A percentile compares a stretch with the other conserved stretches of the same genome.
phyloP scores from a whole-genome alignment of 2,888 invertebrate genomes.

The Callimorpha dominula region DNA sequence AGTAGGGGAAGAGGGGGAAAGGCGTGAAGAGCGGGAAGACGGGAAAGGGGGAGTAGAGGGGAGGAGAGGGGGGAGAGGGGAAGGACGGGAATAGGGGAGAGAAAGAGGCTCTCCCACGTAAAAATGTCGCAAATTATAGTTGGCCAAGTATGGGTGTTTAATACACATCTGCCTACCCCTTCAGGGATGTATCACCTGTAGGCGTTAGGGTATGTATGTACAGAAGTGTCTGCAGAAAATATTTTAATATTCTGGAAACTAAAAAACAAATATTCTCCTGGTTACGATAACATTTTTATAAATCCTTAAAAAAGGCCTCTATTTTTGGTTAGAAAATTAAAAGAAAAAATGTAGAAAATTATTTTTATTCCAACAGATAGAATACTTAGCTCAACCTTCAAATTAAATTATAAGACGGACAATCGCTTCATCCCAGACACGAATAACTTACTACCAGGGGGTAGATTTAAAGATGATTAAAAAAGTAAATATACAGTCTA shows the following conservation, averaged over 20 bases:
- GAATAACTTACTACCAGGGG: constrained; percentile 33
- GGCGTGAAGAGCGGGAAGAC: too few species aligned
- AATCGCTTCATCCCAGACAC: constrained; percentile 28
- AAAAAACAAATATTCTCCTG: not conserved
- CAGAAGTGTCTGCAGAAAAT: not conserved
- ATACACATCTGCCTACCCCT: too few species aligned
- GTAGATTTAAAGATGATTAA: constrained; percentile 39
- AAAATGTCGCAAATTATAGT: too few species aligned
- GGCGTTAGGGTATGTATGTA: too few species aligned
- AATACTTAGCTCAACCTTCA: not conserved
- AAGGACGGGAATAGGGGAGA: too few species aligned
- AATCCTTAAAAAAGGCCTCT: not conserved
- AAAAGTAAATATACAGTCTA: constrained; percentile 41
- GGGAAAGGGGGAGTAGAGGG: too few species aligned
- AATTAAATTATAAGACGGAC: constrained; percentile 3
- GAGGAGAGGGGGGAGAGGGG: too few species aligned
- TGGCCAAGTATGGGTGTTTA: too few species aligned
- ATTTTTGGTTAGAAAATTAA: constrained; percentile 3
- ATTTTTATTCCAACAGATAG: constrained; percentile 4
- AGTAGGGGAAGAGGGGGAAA: too few species aligned
- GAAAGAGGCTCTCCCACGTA: too few species aligned
- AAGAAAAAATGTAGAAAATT: constrained; percentile 8
- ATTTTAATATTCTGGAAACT: not conserved
- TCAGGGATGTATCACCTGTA: too few species aligned
- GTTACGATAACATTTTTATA: not conserved